These are phyloP conservation scores for Metaphire vulgaris DNA, from an alignment of 1,140 invertebrate genomes.

Conservation along the genomic window DNA sequence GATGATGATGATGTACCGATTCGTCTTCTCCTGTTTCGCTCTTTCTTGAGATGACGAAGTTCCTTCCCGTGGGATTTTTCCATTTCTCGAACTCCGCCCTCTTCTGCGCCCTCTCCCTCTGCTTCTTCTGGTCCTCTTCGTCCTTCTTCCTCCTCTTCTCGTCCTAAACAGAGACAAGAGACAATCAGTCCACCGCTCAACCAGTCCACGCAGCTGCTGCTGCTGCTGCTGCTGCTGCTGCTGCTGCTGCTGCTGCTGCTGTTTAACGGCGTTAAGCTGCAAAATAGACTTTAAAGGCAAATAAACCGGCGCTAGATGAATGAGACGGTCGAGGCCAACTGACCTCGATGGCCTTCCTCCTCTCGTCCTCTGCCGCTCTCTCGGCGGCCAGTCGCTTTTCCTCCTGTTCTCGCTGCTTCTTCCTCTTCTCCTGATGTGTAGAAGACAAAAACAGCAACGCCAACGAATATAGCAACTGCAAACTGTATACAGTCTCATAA, in stretches of 20 bases:
- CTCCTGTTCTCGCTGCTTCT: slow-evolving; percentile 32
- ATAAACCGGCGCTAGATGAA: too few relatives aligned
- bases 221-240: background rate
- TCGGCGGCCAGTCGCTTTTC: slow-evolving; percentile 32
- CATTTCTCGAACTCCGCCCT: slow-evolving; percentile 37
- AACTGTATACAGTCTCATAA: too few relatives aligned
- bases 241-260: background rate
- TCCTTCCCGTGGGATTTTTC: slow-evolving; percentile 60
- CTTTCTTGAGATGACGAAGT: slow-evolving; percentile 85
- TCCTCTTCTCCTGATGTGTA: slow-evolving; percentile 30
- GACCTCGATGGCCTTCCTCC: slow-evolving; percentile 32
- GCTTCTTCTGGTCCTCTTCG: slow-evolving; percentile 75
- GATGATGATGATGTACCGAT: slow-evolving; percentile 3
- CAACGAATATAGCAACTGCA: too few relatives aligned
- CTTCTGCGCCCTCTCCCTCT: slow-evolving; percentile 63
- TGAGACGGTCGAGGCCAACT: too few relatives aligned
- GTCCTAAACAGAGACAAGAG: slow-evolving; percentile 31
- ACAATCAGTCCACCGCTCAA: background rate
- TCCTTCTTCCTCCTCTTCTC: slow-evolving; percentile 31
- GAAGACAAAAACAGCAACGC: too few relatives aligned
- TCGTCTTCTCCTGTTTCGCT: slow-evolving; percentile 58
- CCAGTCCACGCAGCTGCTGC: background rate
- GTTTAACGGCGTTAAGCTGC: too few relatives aligned
- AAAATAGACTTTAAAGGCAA: too few relatives aligned
- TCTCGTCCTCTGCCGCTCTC: slow-evolving; percentile 32